A percentile compares a stretch with the other conserved stretches of the same genome.
Evolutionary conservation across 2,888 invertebrate genomes (phyloP).

Genomic region (Drosophila rellima): DNA sequence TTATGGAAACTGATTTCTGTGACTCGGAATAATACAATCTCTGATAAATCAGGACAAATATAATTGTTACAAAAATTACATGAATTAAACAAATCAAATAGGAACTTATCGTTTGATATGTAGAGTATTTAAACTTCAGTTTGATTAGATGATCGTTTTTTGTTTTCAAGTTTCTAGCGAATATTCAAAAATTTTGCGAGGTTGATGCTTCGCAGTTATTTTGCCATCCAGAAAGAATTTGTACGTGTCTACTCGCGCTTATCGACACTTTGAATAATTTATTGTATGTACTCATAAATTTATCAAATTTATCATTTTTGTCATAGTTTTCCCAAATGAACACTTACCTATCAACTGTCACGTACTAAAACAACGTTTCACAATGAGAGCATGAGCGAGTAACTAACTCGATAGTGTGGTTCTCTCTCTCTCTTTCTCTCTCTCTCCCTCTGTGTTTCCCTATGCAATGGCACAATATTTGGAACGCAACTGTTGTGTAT

Average conservation of each 20-base stretch:
- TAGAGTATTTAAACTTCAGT: neutral
- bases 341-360: conserved; percentile 44
- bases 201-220: conserved; percentile 3
- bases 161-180: neutral
- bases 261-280: conserved; percentile 49
- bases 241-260: conserved; percentile 46
- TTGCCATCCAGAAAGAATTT: conserved; percentile 20
- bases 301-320: conserved; percentile 31
- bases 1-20: too few relatives aligned
- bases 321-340: conserved; percentile 24
- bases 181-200: conserved; percentile 5
- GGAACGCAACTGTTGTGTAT: conserved; percentile 12
- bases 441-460: neutral
- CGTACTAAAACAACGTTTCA: conserved; percentile 38
- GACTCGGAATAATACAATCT: too few relatives aligned
- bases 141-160: neutral
- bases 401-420: neutral
- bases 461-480: neutral
- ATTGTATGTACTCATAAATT: conserved; percentile 27
- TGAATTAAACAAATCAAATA: neutral
- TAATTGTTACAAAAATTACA: too few relatives aligned
- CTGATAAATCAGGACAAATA: too few relatives aligned
- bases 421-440: neutral
- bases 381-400: conserved; percentile 4
- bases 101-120: neutral